phyloP scores from a whole-genome alignment of 2,113 vertebrate species.

The Haemorhous mexicanus region DNA sequence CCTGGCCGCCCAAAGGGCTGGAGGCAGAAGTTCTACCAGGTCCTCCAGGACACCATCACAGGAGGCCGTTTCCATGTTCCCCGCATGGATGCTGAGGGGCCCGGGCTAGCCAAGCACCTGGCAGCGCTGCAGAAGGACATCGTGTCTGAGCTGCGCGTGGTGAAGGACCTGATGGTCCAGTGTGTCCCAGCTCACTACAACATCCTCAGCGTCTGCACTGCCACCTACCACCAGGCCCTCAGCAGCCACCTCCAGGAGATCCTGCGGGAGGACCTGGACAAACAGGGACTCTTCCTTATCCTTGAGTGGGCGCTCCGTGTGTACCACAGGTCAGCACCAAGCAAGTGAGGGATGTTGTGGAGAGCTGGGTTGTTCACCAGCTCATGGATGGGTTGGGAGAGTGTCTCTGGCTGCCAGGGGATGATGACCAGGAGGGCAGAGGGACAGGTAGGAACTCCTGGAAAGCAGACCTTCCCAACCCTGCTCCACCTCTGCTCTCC shows the following conservation, averaged over 20 bases:
- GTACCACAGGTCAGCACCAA: constrained; percentile 84
- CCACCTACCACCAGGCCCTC: constrained; percentile 83
- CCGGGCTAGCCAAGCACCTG: constrained; percentile 82
- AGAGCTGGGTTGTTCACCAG: not conserved
- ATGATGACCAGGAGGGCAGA: not conserved
- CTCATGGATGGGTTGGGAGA: not conserved
- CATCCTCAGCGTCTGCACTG: constrained; percentile 79
- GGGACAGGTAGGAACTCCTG: not conserved
- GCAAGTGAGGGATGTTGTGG: not conserved
- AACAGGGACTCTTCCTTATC: constrained; percentile 87
- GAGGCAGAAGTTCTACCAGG: constrained; percentile 83
- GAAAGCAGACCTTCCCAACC: not conserved
- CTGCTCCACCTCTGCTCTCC: not conserved
- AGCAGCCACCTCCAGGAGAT: constrained; percentile 81
- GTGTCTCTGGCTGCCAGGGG: not conserved
- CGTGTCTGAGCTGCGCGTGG: constrained; percentile 81
- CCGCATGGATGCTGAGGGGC: constrained; percentile 65
- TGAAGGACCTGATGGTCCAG: constrained; percentile 87
- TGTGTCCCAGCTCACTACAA: constrained; percentile 89
- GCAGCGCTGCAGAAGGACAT: constrained; percentile 81
- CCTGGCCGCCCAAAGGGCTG: constrained; percentile 86
- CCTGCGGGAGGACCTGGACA: constrained; percentile 85
- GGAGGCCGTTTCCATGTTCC: constrained; percentile 23
- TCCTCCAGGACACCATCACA: constrained; percentile 77
- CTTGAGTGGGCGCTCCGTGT: constrained; percentile 88